phyloP scores from a whole-genome alignment of 2,113 vertebrate genomes.

The Centropus unirufus region DNA sequence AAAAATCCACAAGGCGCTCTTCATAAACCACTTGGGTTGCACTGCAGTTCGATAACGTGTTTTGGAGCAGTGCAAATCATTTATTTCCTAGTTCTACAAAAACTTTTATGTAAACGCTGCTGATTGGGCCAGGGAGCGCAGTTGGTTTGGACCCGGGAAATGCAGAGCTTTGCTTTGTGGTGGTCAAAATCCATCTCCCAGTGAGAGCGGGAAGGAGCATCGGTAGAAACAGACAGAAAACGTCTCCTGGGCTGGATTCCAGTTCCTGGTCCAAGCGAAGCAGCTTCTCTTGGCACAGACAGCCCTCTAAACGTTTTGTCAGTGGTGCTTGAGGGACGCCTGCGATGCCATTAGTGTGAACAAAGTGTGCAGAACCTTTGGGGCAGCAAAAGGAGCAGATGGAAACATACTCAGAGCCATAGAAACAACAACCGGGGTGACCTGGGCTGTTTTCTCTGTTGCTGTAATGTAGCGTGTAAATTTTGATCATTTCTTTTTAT shows the following conservation, averaged over 20 bases:
- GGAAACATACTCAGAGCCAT: not conserved
- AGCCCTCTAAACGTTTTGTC: not conserved
- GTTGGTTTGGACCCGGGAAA: not conserved
- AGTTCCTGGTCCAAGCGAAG: not conserved
- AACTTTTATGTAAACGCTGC: not conserved
- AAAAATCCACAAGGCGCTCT: not conserved
- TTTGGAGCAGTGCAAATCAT: not conserved
- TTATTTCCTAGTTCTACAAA: not conserved
- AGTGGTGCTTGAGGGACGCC: not conserved
- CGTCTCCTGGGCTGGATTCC: not conserved
- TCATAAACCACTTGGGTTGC: not conserved
- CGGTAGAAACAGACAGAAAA: not conserved
- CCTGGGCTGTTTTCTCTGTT: not conserved
- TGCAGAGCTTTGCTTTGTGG: not conserved
- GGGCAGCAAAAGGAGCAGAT: not conserved
- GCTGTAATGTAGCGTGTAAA: not conserved
- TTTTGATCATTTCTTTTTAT: not conserved
- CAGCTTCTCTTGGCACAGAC: not conserved
- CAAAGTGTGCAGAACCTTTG: not conserved
- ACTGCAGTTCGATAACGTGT: not conserved
- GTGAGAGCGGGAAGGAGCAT: not conserved
- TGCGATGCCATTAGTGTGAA: fast-evolving
- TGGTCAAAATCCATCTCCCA: not conserved
- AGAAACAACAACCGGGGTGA: not conserved
- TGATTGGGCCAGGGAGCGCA: not conserved